phyloP scores from a whole-genome alignment of 2,888 invertebrate species.

The Dolichopus griseipennis region DNA sequence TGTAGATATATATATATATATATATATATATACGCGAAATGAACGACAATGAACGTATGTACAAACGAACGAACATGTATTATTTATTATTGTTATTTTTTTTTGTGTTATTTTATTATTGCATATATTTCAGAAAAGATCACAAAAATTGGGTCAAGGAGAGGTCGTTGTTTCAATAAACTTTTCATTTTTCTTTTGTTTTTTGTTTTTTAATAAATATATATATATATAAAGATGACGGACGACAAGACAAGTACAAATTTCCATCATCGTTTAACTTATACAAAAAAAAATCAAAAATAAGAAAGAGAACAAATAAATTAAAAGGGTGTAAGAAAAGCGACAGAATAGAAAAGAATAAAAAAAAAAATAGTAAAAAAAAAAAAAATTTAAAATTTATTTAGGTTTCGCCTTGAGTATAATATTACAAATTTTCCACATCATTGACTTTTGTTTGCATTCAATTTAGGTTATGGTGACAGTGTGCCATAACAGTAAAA shows the following conservation, averaged over 20 bases:
- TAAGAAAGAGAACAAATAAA: neutral
- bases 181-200: neutral
- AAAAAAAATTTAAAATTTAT: neutral
- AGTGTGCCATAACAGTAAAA: too few species aligned
- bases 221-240: neutral
- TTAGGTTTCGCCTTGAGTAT: neutral
- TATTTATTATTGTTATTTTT: neutral
- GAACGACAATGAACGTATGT: neutral
- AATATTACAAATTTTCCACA: neutral
- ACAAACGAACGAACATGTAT: slow-evolving; percentile 3
- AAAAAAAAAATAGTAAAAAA: neutral
- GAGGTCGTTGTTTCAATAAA: slow-evolving; percentile 8
- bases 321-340: neutral
- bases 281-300: neutral
- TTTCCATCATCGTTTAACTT: neutral
- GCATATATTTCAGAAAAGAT: neutral
- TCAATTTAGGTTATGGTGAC: too few species aligned
- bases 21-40: neutral
- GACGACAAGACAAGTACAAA: slow-evolving; percentile 1
- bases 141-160: slow-evolving; percentile 9
- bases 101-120: too few species aligned
- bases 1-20: neutral
- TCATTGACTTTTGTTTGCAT: neutral
- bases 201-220: neutral
- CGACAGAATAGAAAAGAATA: neutral